Conservation (phyloP, 2,797 vertebrate species). For the Hyperoplus immaculatus region DNA sequence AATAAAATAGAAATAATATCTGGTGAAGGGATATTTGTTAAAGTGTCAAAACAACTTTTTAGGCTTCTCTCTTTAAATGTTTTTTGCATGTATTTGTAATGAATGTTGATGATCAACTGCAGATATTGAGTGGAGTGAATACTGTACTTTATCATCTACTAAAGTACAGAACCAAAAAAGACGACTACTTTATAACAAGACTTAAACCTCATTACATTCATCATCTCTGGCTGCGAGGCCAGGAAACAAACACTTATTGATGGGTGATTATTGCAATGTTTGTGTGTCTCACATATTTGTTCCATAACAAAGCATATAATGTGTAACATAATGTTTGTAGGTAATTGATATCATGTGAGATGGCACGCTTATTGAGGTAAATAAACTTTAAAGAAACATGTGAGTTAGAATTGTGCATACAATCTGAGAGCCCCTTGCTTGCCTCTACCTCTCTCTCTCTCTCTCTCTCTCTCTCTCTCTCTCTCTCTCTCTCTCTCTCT, state of each 20-base stretch:
- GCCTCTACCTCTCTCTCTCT: too few relatives aligned
- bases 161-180: slow-evolving; percentile 69
- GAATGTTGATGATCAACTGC: slow-evolving; percentile 60
- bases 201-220: slow-evolving; percentile 78
- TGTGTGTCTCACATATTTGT: slow-evolving; percentile 53
- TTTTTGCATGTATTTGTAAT: slow-evolving; percentile 55
- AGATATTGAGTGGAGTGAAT: slow-evolving; percentile 66
- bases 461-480: too few relatives aligned
- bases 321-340: slow-evolving; percentile 39
- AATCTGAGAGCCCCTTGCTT: slow-evolving; percentile 36
- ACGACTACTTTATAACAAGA: slow-evolving; percentile 70
- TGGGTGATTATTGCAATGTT: slow-evolving; percentile 77
- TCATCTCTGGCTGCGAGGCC: slow-evolving; percentile 72
- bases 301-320: slow-evolving; percentile 54
- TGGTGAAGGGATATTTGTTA: slow-evolving; percentile 52
- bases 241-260: slow-evolving; percentile 60
- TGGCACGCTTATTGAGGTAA: slow-evolving; percentile 75
- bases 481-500: too few relatives aligned
- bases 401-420: slow-evolving; percentile 50
- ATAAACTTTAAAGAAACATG: slow-evolving; percentile 64
- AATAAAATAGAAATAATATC: slow-evolving; percentile 63
- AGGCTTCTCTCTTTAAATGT: slow-evolving; percentile 48
- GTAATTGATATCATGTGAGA: slow-evolving; percentile 53
- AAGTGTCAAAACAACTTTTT: slow-evolving; percentile 47
- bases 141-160: slow-evolving; percentile 64